Evolutionary conservation across 2,797 vertebrate genomes (phyloP), one percentile per base, ranked within the genome.

Genomic region (Spinus olivaceus): DNA sequence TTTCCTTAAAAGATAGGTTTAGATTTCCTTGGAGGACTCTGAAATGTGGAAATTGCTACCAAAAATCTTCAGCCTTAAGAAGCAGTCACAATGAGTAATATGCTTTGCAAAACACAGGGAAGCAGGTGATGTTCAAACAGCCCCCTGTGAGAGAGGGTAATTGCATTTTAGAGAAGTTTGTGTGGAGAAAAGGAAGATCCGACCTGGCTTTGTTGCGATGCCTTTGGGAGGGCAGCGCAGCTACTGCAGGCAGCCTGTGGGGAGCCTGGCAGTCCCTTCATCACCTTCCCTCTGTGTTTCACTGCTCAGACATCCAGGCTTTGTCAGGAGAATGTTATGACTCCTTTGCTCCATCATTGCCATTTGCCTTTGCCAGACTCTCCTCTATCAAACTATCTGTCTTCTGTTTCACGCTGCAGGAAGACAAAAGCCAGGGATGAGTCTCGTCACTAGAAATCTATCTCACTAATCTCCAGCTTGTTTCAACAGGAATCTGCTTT

Each of bases 401-500:
- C 53, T 90, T 90, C 61, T 91, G 3, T 82, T 95, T 93, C 83
- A 51, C 7, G 7, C 72, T 18, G 35, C 81, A 59, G 47, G 64
- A 87, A 87, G 74, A 94, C 93, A 95, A 93, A 96, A 94, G 86
- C 90, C 90, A 95, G 88, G 33, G 81, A 77, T 87, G 88, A 94
- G 86, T 83, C 79, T 94, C 88, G 23, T 93, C 88, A 72, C 91
- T 93, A 83, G 88, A 95, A 90, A 93, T 92, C 76, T 95, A 12
- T 73, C 6, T 87, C 54, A 51, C 71, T 94, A 61, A 96, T 95
- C 96, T 95, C 10, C 1, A 87, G 84, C 93, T 73, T 97, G 94
- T 95, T 94, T 76, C 64, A 94, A 91, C 94, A 97, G 57, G 95
- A 93, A 69, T 96, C 86, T 97, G 90, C 94, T 96, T 97, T 97